phyloP scores from a whole-genome alignment of 2,797 vertebrate species.

The Hephaestus fuliginosus region DNA sequence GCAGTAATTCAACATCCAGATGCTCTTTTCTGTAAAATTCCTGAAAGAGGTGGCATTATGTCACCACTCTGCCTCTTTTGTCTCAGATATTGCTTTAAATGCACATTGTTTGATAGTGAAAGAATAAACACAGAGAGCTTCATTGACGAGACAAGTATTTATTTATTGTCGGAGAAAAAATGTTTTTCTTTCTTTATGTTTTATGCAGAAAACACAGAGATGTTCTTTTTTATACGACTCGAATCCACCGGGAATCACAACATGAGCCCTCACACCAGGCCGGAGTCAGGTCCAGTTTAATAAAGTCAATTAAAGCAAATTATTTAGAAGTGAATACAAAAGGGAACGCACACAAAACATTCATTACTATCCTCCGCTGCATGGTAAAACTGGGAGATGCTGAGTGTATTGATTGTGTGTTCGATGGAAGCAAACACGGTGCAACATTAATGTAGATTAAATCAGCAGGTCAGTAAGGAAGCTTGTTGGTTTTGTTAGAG shows the following conservation, averaged over 20 bases:
- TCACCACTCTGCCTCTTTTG: too few relatives aligned
- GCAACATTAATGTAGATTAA: conserved; percentile 13
- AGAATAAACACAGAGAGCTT: not conserved
- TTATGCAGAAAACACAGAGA: not conserved
- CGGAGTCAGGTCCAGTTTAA: not conserved
- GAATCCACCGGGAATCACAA: not conserved
- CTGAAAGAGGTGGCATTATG: not conserved
- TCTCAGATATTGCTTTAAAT: not conserved
- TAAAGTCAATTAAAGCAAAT: not conserved
- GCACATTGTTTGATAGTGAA: not conserved
- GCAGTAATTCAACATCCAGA: not conserved
- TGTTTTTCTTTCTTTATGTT: not conserved
- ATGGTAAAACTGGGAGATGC: not conserved
- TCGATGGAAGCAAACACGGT: not conserved
- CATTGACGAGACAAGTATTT: too few relatives aligned
- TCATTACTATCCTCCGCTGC: not conserved
- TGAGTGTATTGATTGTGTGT: not conserved
- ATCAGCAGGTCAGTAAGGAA: conserved; percentile 8
- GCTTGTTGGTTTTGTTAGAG: not conserved
- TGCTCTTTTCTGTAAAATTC: not conserved
- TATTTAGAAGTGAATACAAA: not conserved
- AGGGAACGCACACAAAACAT: not conserved
- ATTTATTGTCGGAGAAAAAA: not conserved
- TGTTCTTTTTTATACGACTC: not conserved
- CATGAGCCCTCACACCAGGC: not conserved